Base-by-base conservation (phyloP, 2,113 vertebrate genomes). In the Protobothrops mucrosquamatus region DNA sequence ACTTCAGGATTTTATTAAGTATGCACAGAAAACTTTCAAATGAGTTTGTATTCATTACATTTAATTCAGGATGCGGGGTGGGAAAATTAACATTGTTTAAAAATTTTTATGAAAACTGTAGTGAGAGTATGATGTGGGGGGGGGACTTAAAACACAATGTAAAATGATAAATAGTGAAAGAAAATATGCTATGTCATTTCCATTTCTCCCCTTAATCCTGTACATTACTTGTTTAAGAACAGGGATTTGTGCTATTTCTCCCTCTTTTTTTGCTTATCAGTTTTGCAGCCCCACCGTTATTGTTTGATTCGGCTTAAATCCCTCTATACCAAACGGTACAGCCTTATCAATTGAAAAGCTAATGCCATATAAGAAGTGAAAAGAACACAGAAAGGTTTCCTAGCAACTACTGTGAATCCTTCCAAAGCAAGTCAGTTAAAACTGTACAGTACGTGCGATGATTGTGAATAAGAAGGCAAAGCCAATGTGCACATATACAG, bases 351-450 rank as follows among this genome's bases (percentile, higher is more conserved):
- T 96, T 96, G 95, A 97, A 98, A 97, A 95, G 96, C 96, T 97
- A 97, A 97, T 96, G 96, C 96, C 94, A 92, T 96, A 96, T 97
- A 97, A 97, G 97, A 97, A 97, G 94, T 94, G 95, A 97, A 96
- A 97, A 97, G 97, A 97, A 97, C 97, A 97, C 95, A 97, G 97
- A 96, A 97, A 97, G 94, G 96, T 98, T 97, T 97, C 97, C 97
- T 97, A 98, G 97, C 95, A 98, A 97, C 97, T 97, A 96, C 96
- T 96, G 95, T 97, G 95, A 97, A 97, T 97, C 95, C 93, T 95
- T 97, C 96, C 95, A 96, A 97, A 97, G 96, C 94, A 93, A 98
- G 96, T 97, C 96, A 95, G 95, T 98, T 98, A 97, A 98, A 98
- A 95, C 96, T 94, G 85, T 93, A 93, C 52, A 93, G 95, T 96